These are phyloP conservation scores for Triplophysa siluroides DNA, from an alignment of 2,113 vertebrate genomes.

Conservation along the genomic window DNA sequence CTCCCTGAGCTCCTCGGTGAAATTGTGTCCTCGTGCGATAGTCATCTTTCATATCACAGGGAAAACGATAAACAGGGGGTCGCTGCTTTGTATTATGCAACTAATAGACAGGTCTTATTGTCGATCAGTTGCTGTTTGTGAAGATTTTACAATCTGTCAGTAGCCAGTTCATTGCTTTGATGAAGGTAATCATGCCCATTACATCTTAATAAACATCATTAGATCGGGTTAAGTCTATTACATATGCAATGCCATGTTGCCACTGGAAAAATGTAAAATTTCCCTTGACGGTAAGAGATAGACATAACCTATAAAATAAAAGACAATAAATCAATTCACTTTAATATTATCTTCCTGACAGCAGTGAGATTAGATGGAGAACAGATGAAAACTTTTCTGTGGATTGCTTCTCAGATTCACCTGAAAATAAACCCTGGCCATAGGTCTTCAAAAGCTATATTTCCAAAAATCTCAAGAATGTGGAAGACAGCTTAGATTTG, in stretches of 20 bases:
- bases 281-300: constrained; percentile 23
- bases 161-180: not conserved
- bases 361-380: not conserved
- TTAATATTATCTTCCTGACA: not conserved
- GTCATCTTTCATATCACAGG: constrained; percentile 1
- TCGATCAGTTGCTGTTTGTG: not conserved
- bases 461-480: not conserved
- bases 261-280: constrained; percentile 43
- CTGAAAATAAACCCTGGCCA: too few relatives aligned
- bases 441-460: too few relatives aligned
- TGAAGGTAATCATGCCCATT: not conserved
- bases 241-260: constrained; percentile 8
- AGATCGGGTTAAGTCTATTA: not conserved
- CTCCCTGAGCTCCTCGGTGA: not conserved
- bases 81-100: not conserved
- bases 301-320: not conserved
- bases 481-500: not conserved
- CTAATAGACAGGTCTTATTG: constrained; percentile 4
- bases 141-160: not conserved
- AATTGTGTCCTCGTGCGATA: constrained; percentile 11
- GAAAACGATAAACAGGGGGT: not conserved
- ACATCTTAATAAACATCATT: not conserved
- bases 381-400: not conserved
- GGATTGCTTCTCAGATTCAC: too few relatives aligned
- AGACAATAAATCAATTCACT: constrained; percentile 4